These are phyloP conservation scores for Perizoma affinitatum DNA, from an alignment of 2,888 invertebrate genomes.

Conservation along the genomic window DNA sequence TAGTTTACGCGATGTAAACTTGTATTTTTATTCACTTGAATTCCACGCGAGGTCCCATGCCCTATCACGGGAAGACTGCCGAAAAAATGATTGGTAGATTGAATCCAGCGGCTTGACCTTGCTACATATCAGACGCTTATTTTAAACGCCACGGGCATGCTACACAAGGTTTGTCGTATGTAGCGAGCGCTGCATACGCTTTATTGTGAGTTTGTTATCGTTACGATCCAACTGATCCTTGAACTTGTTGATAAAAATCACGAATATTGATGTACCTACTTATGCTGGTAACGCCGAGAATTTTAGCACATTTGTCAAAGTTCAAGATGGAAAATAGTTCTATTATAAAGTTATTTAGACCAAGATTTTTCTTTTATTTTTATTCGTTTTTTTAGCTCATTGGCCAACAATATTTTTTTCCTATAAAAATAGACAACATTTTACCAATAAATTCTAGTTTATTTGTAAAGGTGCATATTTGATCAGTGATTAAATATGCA, in stretches of 20 bases:
- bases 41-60: slow-evolving; percentile 41
- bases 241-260: slow-evolving; percentile 43
- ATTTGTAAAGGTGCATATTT: no score
- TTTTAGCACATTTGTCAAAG: no score
- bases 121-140: slow-evolving; percentile 39
- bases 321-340: no score
- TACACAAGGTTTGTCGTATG: slow-evolving; percentile 18
- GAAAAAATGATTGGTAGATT: slow-evolving; percentile 33
- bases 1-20: slow-evolving; percentile 1
- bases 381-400: no score
- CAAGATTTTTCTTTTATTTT: no score
- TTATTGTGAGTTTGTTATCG: slow-evolving; percentile 42
- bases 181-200: slow-evolving; percentile 49
- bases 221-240: slow-evolving; percentile 51
- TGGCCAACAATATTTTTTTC: no score
- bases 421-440: no score
- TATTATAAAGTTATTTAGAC: no score
- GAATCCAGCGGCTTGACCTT: slow-evolving; percentile 47
- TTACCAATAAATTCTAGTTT: no score
- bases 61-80: slow-evolving; percentile 42
- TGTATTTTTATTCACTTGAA: slow-evolving; percentile 29
- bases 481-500: no score
- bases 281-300: no score
- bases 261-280: slow-evolving; percentile 27
- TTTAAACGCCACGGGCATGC: slow-evolving; percentile 30